phyloP scores from a whole-genome alignment of 2,888 invertebrate genomes.

The Boloria selene region DNA sequence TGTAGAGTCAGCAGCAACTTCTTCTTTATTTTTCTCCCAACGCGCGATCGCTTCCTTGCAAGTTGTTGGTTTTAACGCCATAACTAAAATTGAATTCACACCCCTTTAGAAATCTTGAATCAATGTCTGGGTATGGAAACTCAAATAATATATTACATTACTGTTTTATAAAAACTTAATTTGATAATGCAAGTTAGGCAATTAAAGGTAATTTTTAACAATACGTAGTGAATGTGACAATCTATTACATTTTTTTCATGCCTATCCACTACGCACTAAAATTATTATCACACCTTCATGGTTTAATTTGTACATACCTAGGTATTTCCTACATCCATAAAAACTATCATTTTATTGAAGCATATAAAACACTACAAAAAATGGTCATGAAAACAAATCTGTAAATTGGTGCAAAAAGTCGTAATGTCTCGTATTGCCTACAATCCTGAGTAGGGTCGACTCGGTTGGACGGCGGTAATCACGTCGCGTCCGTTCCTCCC shows the following conservation, averaged over 20 bases:
- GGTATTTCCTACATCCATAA: too few species aligned
- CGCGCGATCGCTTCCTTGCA: conserved; percentile 92
- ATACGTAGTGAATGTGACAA: too few species aligned
- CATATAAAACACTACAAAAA: not conserved
- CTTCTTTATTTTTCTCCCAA: conserved; percentile 90
- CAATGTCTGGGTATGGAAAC: not conserved
- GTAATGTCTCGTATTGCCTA: conserved; percentile 17
- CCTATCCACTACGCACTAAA: too few species aligned
- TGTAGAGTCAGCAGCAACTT: conserved; percentile 84
- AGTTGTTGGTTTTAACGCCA: conserved; percentile 83
- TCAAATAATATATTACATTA: not conserved
- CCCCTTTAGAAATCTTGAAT: too few species aligned
- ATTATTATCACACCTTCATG: too few species aligned
- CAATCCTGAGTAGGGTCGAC: conserved; percentile 18
- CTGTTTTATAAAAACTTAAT: too few species aligned
- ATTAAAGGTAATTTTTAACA: too few species aligned
- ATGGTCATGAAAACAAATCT: conserved; percentile 1
- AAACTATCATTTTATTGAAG: too few species aligned
- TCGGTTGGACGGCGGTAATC: conserved; percentile 19
- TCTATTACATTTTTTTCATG: too few species aligned
- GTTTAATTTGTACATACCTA: too few species aligned
- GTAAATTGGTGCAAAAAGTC: conserved; percentile 16
- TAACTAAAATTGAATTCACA: conserved; percentile 27
- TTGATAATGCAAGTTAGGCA: too few species aligned
- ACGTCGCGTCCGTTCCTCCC: conserved; percentile 14